Base-by-base conservation (phyloP, 2,797 vertebrate species). In the Pangasius sanitwongsei region DNA sequence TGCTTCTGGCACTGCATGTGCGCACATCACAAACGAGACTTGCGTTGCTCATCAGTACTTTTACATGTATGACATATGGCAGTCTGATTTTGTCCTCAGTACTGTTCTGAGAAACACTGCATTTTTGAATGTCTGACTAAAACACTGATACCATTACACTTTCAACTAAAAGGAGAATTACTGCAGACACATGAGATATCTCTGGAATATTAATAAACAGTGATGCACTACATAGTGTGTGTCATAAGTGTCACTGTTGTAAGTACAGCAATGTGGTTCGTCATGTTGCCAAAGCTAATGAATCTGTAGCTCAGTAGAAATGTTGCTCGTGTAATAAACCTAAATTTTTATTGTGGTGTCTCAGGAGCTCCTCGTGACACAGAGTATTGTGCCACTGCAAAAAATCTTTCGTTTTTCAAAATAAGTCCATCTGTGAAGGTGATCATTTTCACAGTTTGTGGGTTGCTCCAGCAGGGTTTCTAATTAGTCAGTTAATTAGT, bases 1-100 rank as follows among this genome's bases (percentile, higher is more conserved):
- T 41, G 31, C 37, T 31, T 53, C 16, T 81, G 78, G 89, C 91
- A 88, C 74, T 91, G 37, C 89, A 90, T 41, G 44, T 34, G 3
- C 16, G 55, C 1, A 4, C 55, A 53, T 5, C 3, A 11, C 34
- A 59, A 11, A 12, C 0, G 44, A 9, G 23, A 28, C 31, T 25
- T 83, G 1, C 13, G 15, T 50, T 34, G 1, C 53, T 37, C 7
- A 20, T 57, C 77, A 57, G n/a, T 55, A 31, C 28, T 31, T 78
- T 41, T 13, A 82, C 12, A 82, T 82, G 41, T 61, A 50, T 50
- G 31, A n/a, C 23, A 1, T 44, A 28, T 41, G 13, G 11, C 18
- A 61, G 34, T 41, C 55, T 37, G 16, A 4, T 6, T 41, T 44
- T 44, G 34, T 83, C 57, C 44, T 28, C 37, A 28, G 37, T 44